These are phyloP conservation scores for Mactromeris polynyma DNA, from an alignment of 2,888 invertebrate genomes.

Conservation along the genomic window DNA sequence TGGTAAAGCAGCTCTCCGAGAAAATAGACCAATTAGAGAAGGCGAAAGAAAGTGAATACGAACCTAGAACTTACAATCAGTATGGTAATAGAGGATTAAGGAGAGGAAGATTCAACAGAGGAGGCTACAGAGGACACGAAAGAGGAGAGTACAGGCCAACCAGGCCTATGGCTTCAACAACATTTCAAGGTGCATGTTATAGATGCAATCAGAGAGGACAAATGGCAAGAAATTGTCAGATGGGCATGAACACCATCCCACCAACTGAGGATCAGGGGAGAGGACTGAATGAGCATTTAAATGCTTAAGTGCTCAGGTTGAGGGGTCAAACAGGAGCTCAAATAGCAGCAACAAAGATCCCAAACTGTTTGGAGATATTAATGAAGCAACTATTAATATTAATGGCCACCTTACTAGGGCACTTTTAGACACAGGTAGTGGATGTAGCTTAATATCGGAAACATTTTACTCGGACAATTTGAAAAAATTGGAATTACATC, in stretches of 20 bases:
- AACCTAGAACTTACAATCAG: not conserved
- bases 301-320: conserved; percentile 29
- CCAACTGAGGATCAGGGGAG: too few relatives aligned
- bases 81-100: not conserved
- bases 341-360: conserved; percentile 7
- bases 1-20: conserved; percentile 6
- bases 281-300: too few relatives aligned
- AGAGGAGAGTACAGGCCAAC: not conserved
- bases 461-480: conserved; percentile 18
- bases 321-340: conserved; percentile 32
- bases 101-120: too few relatives aligned
- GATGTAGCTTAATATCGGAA: conserved; percentile 19
- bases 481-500: not conserved
- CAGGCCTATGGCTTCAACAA: too few relatives aligned
- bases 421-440: conserved; percentile 47
- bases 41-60: conserved; percentile 23
- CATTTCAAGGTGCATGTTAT: too few relatives aligned
- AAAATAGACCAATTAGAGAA: conserved; percentile 19
- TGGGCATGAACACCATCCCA: too few relatives aligned
- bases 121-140: not conserved
- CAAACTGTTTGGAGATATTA: conserved; percentile 38
- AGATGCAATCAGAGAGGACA: conserved; percentile 29
- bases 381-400: conserved; percentile 33
- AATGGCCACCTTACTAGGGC: conserved; percentile 4
- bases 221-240: conserved; percentile 38